Evolutionary conservation across 2,797 vertebrate species (phyloP).

Genomic region (Mormyrus hasselquistii): DNA sequence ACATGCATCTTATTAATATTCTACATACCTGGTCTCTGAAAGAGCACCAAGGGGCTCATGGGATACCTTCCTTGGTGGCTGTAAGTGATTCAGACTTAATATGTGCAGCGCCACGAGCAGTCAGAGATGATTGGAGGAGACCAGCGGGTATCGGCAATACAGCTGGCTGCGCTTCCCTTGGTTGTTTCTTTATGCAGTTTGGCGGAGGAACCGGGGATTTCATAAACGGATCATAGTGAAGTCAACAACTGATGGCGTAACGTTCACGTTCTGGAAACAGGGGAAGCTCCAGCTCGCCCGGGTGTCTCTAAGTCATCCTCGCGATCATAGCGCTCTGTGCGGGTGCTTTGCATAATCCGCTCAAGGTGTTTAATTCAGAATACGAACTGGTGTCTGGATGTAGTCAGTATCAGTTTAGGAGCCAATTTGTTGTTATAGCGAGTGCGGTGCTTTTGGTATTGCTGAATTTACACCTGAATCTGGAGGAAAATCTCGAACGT

Average conservation of each 20-base stretch:
- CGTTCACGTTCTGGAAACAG: neutral
- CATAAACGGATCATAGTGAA: neutral
- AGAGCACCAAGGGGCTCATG: neutral
- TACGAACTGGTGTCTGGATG: neutral
- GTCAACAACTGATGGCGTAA: neutral
- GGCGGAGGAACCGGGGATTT: neutral
- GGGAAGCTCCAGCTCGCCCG: neutral
- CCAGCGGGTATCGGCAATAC: neutral
- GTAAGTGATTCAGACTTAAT: neutral
- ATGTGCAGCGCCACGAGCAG: neutral
- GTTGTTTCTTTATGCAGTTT: neutral
- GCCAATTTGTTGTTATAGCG: neutral
- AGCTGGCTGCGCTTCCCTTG: neutral
- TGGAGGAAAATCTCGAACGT: neutral
- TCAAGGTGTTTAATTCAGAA: neutral
- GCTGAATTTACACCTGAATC: neutral
- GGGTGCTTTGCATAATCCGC: neutral
- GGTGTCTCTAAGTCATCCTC: neutral
- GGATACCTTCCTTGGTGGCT: constrained; percentile 1
- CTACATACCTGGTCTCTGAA: neutral
- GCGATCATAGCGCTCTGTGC: neutral
- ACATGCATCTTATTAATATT: neutral
- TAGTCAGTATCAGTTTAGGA: neutral
- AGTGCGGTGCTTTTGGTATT: neutral
- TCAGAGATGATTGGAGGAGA: neutral